Percentiles rank a stretch among this genome's conserved stretches.
Evolutionary conservation across 1,140 invertebrate species (phyloP).

Genomic region (Saxidomus purpurata): DNA sequence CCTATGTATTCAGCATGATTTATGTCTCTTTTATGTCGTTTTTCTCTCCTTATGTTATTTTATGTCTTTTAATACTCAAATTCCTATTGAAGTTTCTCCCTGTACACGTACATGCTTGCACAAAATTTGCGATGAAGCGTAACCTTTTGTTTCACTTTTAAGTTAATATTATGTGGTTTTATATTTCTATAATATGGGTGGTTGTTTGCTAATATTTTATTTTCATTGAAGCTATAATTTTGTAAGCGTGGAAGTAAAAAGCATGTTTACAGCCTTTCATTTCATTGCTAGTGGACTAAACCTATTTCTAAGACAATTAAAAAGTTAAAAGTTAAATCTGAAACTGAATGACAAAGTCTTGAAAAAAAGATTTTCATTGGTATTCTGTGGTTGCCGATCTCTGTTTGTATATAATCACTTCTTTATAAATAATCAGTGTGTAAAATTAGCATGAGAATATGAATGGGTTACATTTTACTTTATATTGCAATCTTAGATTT

Average conservation of each 20-base stretch:
- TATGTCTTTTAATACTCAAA: not conserved
- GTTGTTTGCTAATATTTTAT: not conserved
- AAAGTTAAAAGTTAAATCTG: too few relatives aligned
- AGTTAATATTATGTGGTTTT: not conserved
- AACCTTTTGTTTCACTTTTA: not conserved
- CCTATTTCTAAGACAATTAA: too few relatives aligned
- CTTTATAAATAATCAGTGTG: constrained; percentile 7
- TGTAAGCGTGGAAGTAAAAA: too few relatives aligned
- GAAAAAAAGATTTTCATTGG: too few relatives aligned
- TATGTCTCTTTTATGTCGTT: not conserved
- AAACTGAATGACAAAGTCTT: too few relatives aligned
- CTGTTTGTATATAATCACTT: too few relatives aligned
- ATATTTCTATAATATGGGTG: not conserved
- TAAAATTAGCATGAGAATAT: constrained; percentile 11
- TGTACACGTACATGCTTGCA: not conserved
- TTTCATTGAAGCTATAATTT: not conserved
- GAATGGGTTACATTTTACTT: not conserved
- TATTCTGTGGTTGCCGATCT: too few relatives aligned
- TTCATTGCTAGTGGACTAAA: too few relatives aligned
- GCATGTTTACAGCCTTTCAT: too few relatives aligned
- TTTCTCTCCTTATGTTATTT: not conserved
- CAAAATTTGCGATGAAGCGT: not conserved
- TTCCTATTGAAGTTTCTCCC: not conserved
- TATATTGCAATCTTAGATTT: not conserved
- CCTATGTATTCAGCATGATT: constrained; percentile 30